Evolutionary conservation across 1,140 invertebrate genomes (phyloP), one percentile per base, ranked within the genome.

Genomic region (Coptotermes formosanus): DNA sequence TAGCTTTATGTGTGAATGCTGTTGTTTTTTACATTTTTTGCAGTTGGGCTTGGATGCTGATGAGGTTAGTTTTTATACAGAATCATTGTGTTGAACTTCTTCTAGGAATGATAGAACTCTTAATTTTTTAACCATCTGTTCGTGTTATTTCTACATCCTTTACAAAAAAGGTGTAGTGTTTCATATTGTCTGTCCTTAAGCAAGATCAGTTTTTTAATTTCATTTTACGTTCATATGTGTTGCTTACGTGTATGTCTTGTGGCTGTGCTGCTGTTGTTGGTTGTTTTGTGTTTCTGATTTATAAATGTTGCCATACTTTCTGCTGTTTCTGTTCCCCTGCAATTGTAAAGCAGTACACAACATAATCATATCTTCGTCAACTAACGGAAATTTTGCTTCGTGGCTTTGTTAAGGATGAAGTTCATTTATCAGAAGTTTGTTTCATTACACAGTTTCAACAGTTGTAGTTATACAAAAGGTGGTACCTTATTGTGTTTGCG

Each of bases 21-120:
- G 52, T 44, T 85, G 43, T 85, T 44, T 55, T 85, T 59, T 43
- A 85, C n/a, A 83, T 85, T 88, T 83, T n/a, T 88, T 88, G 93
- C 95, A 96, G 95, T 95, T 95, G 94, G 95, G 94, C 94, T 94
- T 95, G 95, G 95, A 95, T 94, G 95, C 95, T 93, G 95, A 96
- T 93, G 95, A 96, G 95, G 95, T 92, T 95, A 96, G 95, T 92
- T 91, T n/a, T 64, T n/a, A 75, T 75, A 75, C n/a, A 30, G n/a
- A 75, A 75, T 25, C 25, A 75, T 75, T 75, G n/a, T 75, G 64
- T 69, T 69, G 19, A 69, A n/a, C 64, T 69, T 69, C 19, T 64
- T 64, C 3, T 12, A 69, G 21, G 64, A n/a, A 69, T 69, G 64
- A 9, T 30, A 86, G 88, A 88, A 43, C 43, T 83, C 0, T n/a